A percentile compares a stretch with the other conserved stretches of the same genome.
Evolutionary conservation across 1,140 invertebrate genomes (phyloP).

Genomic region (Lasaia peninsularis): DNA sequence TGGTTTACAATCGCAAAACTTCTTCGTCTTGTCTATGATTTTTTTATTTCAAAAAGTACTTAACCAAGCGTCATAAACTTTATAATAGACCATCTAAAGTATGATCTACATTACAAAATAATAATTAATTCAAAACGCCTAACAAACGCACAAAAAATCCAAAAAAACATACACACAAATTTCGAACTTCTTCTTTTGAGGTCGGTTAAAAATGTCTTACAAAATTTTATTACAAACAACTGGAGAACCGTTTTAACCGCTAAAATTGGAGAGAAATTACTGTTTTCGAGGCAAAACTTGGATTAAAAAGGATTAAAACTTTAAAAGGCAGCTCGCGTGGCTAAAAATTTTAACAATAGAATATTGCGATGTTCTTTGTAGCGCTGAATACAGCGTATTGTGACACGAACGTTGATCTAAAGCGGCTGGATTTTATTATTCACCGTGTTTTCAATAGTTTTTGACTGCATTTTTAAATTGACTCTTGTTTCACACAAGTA

Average conservation of each 20-base stretch:
- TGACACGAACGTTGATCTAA: background rate
- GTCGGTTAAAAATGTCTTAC: background rate
- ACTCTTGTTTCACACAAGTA: no score
- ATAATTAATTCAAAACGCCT: no score
- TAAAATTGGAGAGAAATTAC: slow-evolving; percentile 14
- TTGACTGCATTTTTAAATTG: background rate
- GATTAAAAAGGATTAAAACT: slow-evolving; percentile 16
- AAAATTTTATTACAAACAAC: background rate
- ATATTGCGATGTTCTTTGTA: slow-evolving; percentile 10
- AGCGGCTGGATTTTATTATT: background rate
- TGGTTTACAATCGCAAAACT: no score
- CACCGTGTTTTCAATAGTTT: background rate
- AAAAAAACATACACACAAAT: no score
- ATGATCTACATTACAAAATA: no score
- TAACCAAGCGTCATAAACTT: no score
- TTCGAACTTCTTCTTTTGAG: no score
- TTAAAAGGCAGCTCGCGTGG: slow-evolving; percentile 16
- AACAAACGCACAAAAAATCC: no score
- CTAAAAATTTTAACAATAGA: slow-evolving; percentile 17
- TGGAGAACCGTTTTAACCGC: slow-evolving; percentile 7
- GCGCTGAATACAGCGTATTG: background rate
- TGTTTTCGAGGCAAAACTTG: slow-evolving; percentile 1
- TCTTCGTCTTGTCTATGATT: no score
- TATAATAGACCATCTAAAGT: no score
- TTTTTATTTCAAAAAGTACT: no score